These are phyloP conservation scores for Fragum fragum DNA, from an alignment of 2,888 invertebrate genomes.

Conservation along the genomic window DNA sequence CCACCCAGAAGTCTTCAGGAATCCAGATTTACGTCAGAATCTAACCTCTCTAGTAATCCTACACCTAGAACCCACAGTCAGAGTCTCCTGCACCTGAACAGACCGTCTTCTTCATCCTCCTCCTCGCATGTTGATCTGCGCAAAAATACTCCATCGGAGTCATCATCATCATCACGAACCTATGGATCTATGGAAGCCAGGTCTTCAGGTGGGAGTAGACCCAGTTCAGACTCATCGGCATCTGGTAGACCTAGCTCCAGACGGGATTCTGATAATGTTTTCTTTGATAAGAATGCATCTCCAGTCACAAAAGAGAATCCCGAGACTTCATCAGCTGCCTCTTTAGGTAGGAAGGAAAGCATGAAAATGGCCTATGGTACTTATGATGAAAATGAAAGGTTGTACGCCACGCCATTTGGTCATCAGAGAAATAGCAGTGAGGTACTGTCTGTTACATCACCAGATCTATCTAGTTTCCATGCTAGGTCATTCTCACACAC, in stretches of 20 bases:
- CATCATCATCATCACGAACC: conserved; percentile 72
- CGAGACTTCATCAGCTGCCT: conserved; percentile 21
- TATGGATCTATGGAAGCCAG: conserved; percentile 74
- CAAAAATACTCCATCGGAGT: conserved; percentile 59
- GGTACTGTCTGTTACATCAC: conserved; percentile 55
- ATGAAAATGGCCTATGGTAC: conserved; percentile 83
- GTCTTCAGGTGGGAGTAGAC: conserved; percentile 72
- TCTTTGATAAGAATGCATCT: conserved; percentile 64
- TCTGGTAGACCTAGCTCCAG: conserved; percentile 35
- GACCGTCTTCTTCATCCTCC: conserved; percentile 58
- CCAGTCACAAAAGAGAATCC: conserved; percentile 36
- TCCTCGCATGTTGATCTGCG: conserved; percentile 46
- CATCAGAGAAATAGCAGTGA: conserved; percentile 72
- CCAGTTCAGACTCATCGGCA: conserved; percentile 67
- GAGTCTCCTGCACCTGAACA: conserved; percentile 66
- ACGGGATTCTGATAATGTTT: conserved; percentile 76
- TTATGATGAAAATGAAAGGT: conserved; percentile 78
- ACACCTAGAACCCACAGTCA: conserved; percentile 57
- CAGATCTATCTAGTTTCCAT: conserved; percentile 50
- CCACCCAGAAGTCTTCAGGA: conserved; percentile 64
- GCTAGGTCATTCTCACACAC: conserved; percentile 62
- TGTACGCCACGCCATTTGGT: conserved; percentile 58
- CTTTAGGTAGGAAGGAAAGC: conserved; percentile 75
- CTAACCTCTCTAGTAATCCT: conserved; percentile 53
- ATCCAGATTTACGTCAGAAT: conserved; percentile 66